Base-by-base conservation (phyloP, 1,140 invertebrate genomes). In the Drosophila orosa region DNA sequence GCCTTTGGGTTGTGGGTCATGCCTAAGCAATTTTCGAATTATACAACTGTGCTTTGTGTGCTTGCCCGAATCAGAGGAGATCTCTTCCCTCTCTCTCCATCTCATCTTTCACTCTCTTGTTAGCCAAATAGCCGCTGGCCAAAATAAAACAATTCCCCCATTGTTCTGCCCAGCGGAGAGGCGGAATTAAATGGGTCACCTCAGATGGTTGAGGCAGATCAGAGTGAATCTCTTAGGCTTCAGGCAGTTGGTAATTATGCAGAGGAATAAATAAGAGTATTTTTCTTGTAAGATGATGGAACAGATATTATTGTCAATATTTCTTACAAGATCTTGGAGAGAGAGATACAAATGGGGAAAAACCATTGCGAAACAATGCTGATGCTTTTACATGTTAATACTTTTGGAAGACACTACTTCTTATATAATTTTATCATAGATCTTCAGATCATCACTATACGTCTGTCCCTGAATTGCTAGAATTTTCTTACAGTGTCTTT, bases 61-160 rank as follows among this genome's bases (percentile, higher is more conserved):
- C 29, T 33, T 42, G 61, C 27, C 45, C 19, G 40, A 42, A 24
- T 63, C 50, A 22, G 31, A 37, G 45, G 31, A 37, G 45, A 57
- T 37, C 52, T 40, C 24, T 22, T 25, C 31, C 37, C 33, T n/a
- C n/a, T 19, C 12, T 27, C 33, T 6, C 10, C 47, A 29, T 17
- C 67, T 61, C 35, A 35, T 72, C 29, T 62, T 47, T 72, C 67
- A 68, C 29, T 50, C 39, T 50, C 71, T 73, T 55, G 56, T 62
- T 74, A 55, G 58, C 57, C 71, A 61, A 74, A 74, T 57, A 66
- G 73, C 73, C 73, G 62, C 24, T 40, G 55, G 72, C 60, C 54
- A 29, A 44, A 39, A 19, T 17, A 25, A 33, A 75, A 75, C 52
- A 54, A 74, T 58, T 33, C 45, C 25, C 72, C 72, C 73, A 76